Evolutionary conservation across 1,140 invertebrate species (phyloP).

Genomic region (Papilio xuthus): DNA sequence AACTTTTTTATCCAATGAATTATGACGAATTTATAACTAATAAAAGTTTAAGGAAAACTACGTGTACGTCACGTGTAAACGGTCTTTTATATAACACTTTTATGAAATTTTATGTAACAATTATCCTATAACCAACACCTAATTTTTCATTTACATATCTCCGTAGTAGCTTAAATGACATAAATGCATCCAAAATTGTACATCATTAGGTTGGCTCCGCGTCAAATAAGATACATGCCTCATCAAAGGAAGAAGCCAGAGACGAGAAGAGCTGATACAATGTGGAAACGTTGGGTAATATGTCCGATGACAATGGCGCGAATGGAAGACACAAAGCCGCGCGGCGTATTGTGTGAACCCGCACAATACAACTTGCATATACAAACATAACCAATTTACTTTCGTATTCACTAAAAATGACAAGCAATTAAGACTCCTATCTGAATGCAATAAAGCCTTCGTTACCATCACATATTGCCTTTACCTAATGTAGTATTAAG

Average conservation of each 20-base stretch:
- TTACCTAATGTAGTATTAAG: constrained; percentile 48
- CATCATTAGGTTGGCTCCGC: constrained; percentile 40
- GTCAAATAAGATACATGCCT: constrained; percentile 61
- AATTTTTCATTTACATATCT: background rate
- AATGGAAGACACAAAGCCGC: constrained; percentile 73
- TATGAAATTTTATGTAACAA: background rate
- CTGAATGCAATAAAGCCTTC: constrained; percentile 34
- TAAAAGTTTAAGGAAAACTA: no score
- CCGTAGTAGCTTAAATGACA: constrained; percentile 43
- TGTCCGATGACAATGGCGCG: constrained; percentile 76
- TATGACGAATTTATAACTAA: no score
- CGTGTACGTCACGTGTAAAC: no score
- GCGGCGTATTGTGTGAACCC: constrained; percentile 71
- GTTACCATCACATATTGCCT: constrained; percentile 39
- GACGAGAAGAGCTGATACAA: constrained; percentile 71
- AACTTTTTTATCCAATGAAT: no score
- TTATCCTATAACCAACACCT: no score
- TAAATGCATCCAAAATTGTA: constrained; percentile 41
- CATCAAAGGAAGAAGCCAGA: constrained; percentile 72
- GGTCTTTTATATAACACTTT: no score
- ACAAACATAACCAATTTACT: constrained; percentile 62
- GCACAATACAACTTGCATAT: constrained; percentile 77
- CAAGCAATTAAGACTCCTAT: constrained; percentile 56
- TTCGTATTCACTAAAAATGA: constrained; percentile 58
- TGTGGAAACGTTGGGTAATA: constrained; percentile 78